Evolutionary conservation across 2,797 vertebrate genomes (phyloP), one percentile per base, ranked within the genome.

Genomic region (Falco berigora): DNA sequence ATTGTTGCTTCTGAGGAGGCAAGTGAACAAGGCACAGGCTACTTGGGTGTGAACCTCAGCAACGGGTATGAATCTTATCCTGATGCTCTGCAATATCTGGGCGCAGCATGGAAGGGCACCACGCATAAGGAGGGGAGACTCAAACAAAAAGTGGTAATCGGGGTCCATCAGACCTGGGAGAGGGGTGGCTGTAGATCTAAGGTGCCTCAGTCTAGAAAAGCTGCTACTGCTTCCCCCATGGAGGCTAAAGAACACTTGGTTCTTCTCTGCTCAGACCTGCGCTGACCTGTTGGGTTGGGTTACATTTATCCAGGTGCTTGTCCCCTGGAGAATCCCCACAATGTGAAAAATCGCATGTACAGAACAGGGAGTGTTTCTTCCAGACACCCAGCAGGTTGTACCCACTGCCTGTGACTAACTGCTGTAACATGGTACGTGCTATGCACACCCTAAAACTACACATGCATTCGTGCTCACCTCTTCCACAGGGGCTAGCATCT

Each of bases 221-320:
- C 28, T 42, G 66, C 82, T 87, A 49, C 52, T 4, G 2, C 59
- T 67, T 67, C 69, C 69, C 46, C 44, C 1, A 0, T 1, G 2
- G 56, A 62, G 52, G 46, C 44, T 86, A 63, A 67, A 58, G 40
- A 73, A 50, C 27, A 1, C 12, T 58, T 36, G 25, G 59, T 28
- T 87, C 40, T n/a, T 44, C 84, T 64, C 38, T 58, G 67, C 76
- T 63, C 21, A 12, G 77, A 63, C 71, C 68, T 58, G 5, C 2
- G 3, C 59, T 38, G 38, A 44, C 75, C 86, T 67, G 83, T 27
- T 73, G 78, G 61, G 69, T 63, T 79, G 84, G 88, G 75, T 74
- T 96, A 14, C 95, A 80, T 96, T 96, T 95, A 86, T 74, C 15
- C 77, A 85, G 78, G 91, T 92, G 79, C 72, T 95, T 71, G 71